A percentile compares a stretch with the other conserved stretches of the same genome.
Evolutionary conservation across 2,797 vertebrate species (phyloP).

Genomic region (Sebastes diaconus): DNA sequence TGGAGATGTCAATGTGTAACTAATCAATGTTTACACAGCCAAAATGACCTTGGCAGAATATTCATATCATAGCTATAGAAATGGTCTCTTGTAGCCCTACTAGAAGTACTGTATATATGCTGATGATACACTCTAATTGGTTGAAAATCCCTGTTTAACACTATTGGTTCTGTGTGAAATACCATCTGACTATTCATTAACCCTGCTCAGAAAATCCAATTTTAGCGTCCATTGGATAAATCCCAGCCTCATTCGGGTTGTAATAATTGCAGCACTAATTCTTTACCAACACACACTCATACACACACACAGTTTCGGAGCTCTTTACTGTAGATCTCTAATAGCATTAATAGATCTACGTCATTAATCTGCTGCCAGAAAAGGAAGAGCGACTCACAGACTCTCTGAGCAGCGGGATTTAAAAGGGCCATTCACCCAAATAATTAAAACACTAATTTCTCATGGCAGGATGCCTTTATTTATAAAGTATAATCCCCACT

Average conservation of each 20-base stretch:
- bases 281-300: not conserved
- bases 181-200: not conserved
- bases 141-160: not conserved
- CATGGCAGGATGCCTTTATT: constrained; percentile 34
- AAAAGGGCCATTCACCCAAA: constrained; percentile 45
- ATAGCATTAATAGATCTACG: constrained; percentile 73
- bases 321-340: constrained; percentile 39
- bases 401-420: constrained; percentile 41
- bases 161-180: not conserved
- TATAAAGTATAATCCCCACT: constrained; percentile 9
- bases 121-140: not conserved
- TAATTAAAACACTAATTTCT: constrained; percentile 42
- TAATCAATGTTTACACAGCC: not conserved
- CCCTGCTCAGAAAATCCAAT: constrained; percentile 6
- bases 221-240: constrained; percentile 13
- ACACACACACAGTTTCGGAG: constrained; percentile 12
- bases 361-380: constrained; percentile 75
- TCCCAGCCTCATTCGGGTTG: constrained; percentile 5
- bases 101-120: not conserved
- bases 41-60: not conserved
- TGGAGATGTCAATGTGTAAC: constrained; percentile 23
- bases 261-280: constrained; percentile 23
- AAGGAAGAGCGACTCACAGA: constrained; percentile 56
- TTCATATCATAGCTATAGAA: not conserved
- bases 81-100: not conserved